phyloP scores from a whole-genome alignment of 2,888 invertebrate genomes.

The Crossocerus cetratus region DNA sequence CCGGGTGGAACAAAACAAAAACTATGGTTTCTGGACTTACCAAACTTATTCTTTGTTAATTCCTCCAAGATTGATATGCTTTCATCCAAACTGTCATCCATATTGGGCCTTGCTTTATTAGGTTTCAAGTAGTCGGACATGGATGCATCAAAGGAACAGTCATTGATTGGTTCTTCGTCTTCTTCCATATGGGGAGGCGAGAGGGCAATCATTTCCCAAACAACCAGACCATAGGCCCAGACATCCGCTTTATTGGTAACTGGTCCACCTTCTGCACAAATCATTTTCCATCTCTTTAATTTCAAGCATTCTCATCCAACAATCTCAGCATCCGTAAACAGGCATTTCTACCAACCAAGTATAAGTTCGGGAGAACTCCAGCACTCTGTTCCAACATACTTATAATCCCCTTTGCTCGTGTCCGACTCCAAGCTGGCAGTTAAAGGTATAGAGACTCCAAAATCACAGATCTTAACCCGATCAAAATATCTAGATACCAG shows the following conservation, averaged over 20 bases:
- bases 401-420: slow-evolving; percentile 77
- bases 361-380: slow-evolving; percentile 91
- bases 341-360: slow-evolving; percentile 68
- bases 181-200: slow-evolving; percentile 81
- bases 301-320: too few relatives aligned
- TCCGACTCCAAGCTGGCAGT: slow-evolving; percentile 81
- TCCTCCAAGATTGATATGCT: slow-evolving; percentile 51
- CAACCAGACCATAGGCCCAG: slow-evolving; percentile 86
- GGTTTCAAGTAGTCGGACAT: slow-evolving; percentile 32
- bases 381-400: slow-evolving; percentile 86
- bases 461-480: slow-evolving; percentile 89
- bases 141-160: slow-evolving; percentile 64
- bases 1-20: too few relatives aligned
- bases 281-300: neutral
- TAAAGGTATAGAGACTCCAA: slow-evolving; percentile 88
- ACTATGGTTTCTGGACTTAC: slow-evolving; percentile 37
- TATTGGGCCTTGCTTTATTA: slow-evolving; percentile 48
- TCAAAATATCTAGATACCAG: slow-evolving; percentile 87
- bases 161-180: slow-evolving; percentile 54
- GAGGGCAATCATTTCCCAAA: slow-evolving; percentile 90
- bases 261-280: slow-evolving; percentile 73
- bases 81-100: slow-evolving; percentile 57
- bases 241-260: slow-evolving; percentile 87
- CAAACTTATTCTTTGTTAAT: slow-evolving; percentile 44
- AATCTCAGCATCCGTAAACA: too few relatives aligned